A percentile compares a stretch with the other conserved stretches of the same genome.
Conservation (phyloP, 2,888 invertebrate genomes). For the Dorcus parallelipipedus region DNA sequence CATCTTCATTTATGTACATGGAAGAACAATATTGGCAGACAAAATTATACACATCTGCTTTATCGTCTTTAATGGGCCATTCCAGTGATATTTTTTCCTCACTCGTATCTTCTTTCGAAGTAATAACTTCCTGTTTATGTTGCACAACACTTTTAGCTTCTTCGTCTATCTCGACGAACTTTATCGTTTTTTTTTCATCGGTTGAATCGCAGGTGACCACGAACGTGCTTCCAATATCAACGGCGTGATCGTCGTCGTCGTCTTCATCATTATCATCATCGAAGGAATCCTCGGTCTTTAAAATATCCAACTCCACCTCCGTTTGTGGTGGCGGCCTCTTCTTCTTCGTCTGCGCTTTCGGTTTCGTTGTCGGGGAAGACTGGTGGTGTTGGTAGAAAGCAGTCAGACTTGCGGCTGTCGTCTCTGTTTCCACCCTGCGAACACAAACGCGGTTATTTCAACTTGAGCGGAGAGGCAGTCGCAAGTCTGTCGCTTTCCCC, state of each 20-base stretch:
- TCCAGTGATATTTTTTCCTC: conserved; percentile 4
- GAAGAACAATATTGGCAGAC: conserved; percentile 38
- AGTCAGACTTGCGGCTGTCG: conserved; percentile 34
- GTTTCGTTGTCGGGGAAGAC: background rate
- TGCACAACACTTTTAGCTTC: background rate
- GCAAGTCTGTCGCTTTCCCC: conserved; percentile 17
- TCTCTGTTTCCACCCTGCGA: conserved; percentile 30
- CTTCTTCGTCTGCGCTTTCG: conserved; percentile 14
- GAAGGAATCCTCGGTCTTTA: background rate
- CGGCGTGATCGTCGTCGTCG: background rate
- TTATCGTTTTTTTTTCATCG: background rate
- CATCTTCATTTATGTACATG: conserved; percentile 33
- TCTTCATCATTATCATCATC: background rate
- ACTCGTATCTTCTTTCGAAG: background rate
- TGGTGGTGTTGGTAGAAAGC: conserved; percentile 29
- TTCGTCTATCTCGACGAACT: background rate
- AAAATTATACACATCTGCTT: conserved; percentile 22
- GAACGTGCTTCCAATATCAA: background rate
- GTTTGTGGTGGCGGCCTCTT: conserved; percentile 1
- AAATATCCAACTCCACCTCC: background rate
- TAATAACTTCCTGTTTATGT: background rate
- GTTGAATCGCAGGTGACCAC: background rate
- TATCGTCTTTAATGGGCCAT: background rate
- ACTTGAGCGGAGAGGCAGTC: conserved; percentile 7
- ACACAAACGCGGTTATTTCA: conserved; percentile 25